Evolutionary conservation across 1,140 invertebrate genomes (phyloP), one percentile per base, ranked within the genome.

Genomic region (Meteorus sp.): DNA sequence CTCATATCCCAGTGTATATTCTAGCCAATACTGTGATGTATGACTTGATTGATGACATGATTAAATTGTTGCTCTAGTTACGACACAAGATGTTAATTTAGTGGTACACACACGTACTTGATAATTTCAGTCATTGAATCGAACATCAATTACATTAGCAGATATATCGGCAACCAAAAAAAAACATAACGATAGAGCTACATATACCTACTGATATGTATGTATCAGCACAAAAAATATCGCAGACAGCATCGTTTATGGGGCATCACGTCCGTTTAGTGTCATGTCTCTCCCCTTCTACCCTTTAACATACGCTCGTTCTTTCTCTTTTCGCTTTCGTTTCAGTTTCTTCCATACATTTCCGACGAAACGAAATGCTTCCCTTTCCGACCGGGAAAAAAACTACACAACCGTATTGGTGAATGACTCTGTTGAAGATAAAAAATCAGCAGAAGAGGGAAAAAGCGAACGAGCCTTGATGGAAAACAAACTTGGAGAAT

Each of bases 381-480:
- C 61, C 67, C 51, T 44, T 63, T 69, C 66, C 68, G 63, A 59
- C 48, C 57, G 56, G 63, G 56, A 65, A 51, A 60, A 59, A 60
- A 45, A 55, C 43, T 50, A 44, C 47, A 62, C 59, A 62, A 29
- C 63, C 50, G 35, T 11, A 41, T 50, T 57, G 43, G 25, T 25
- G 51, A 13, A 15, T 6, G 13, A 33, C 11, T 44, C 33, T 52
- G 50, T 37, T 9, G 3, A 8, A 3, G 47, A 48, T 31, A 27
- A 50, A 8, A 8, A 6, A 31, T n/a, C 9, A 22, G 20, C 3
- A 45, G n/a, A 2, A 19, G n/a, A 11, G 15, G 22, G 20, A 23
- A 45, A 45, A 22, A 9, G 3, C 7, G 20, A 8, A 23, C 15
- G 17, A 17, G 11, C 9, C 41, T n/a, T 29, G 4, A 48, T n/a